Evolutionary conservation across 2,797 vertebrate genomes (phyloP), one percentile per base, ranked within the genome.

Genomic region (Danio tinwini): DNA sequence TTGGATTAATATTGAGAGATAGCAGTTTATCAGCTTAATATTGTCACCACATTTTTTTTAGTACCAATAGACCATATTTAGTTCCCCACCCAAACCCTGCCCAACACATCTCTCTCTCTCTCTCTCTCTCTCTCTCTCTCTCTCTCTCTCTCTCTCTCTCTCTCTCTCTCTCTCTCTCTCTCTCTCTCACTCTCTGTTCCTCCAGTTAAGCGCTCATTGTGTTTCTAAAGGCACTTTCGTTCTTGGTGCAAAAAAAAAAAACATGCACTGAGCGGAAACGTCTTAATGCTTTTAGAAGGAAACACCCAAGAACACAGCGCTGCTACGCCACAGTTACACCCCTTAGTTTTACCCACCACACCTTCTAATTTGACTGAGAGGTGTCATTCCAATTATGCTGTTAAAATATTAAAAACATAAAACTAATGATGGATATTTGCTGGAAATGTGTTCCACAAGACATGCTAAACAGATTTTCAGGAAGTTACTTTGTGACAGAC

Each of bases 191-290:
- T 29, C 29, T 62, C 49, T 61, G 16, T 29, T 62, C 42, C 6
- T 53, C 16, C 16, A 29, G n/a, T 2, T 14, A 50, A 13, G 40
- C 7, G 11, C 49, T 37, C 42, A 55, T 1, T 12, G 19, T 39
- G 5, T 68, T 77, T 42, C 64, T 49, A 19, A 40, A 53, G 9
- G 2, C 0, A 17, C 80, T 65, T 29, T 63, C 14, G 10, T n/a
- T 71, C 29, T 62, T 78, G 45, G 40, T 63, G 59, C 68, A 64
- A 39, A 56, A 45, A 39, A 74, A 53, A 59, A 1, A 68, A 63
- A 47, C 53, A 17, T 19, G 6, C 37, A 29, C 59, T 8, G n/a
- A 82, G 29, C 79, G 82, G 80, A 85, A 85, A 74, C 52, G 47
- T 64, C 80, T 76, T 39, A 11, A 62, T 55, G 53, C 68, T 69